Base-by-base conservation (phyloP, 2,888 invertebrate genomes). In the Tubulanus polymorphus region DNA sequence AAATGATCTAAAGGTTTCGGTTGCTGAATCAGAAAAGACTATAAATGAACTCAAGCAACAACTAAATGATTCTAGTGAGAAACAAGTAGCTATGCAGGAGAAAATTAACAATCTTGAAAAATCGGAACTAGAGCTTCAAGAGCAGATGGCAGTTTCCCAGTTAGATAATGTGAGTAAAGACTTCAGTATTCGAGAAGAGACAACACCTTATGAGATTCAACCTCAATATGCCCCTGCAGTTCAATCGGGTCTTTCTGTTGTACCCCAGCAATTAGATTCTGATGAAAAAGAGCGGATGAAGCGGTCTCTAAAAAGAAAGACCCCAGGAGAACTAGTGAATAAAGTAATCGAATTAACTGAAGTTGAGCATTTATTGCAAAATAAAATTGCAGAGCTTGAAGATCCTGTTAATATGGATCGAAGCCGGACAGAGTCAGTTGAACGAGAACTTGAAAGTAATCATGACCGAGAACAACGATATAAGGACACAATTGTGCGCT, bases 121-220 rank as follows among this genome's bases (percentile, higher is more conserved):
- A 47, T 65, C 57, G 55, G 68, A 69, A 48, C 62, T 57, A 27
- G 50, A 58, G 27, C 57, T 69, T 29, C 67, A 70, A 47, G 64
- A 65, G 41, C 41, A 41, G 41, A 8, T 41, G 20, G 52, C 56
- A 20, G 25, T 55, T 20, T 46, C 57, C n/a, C 26, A 49, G n/a
- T 32, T 60, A 20, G 54, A 55, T 15, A 48, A 37, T 3, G 54
- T 54, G 54, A 50, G 58, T 8, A 27, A 48, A 8, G 59, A 59
- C 30, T 59, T 57, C 46, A 8, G 41, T 41, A 23, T 41, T 5
- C 18, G 15, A 41, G 41, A 18, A 3, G 41, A 41, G 15, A 23
- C 41, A 20, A 23, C 41, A 8, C 41, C 41, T 8, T 18, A 20
- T 20, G 41, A 18, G 23, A 41, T 41, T 23, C 18, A 18, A 5